phyloP scores from a whole-genome alignment of 2,113 vertebrate genomes.

The Gulo gulo region DNA sequence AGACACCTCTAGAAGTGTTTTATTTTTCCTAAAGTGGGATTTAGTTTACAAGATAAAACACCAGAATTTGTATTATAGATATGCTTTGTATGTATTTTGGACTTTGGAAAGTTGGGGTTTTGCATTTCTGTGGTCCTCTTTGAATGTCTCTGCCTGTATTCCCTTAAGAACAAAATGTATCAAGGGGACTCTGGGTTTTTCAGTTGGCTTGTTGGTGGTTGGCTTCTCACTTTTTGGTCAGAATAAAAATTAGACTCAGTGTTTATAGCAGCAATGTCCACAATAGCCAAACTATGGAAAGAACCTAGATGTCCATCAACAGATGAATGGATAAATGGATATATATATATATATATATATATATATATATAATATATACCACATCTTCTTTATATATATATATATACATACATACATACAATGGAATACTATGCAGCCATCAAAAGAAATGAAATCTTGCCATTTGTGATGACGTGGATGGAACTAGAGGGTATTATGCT shows the following conservation, averaged over 20 bases:
- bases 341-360: too few species aligned
- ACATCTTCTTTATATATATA: too few species aligned
- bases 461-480: too few species aligned
- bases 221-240: slow-evolving; percentile 40
- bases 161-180: background rate
- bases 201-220: slow-evolving; percentile 12
- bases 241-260: slow-evolving; percentile 44
- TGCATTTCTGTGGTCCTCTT: background rate
- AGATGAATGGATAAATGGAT: too few species aligned
- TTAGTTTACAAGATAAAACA: slow-evolving; percentile 21
- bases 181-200: background rate
- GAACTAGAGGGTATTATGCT: too few species aligned
- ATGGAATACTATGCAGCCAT: too few species aligned
- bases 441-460: too few species aligned
- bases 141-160: background rate
- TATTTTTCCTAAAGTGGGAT: background rate
- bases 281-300: too few species aligned
- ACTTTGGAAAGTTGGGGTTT: background rate
- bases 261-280: too few species aligned
- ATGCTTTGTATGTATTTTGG: background rate
- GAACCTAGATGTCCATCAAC: too few species aligned
- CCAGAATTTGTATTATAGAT: background rate
- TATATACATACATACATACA: too few species aligned
- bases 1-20: background rate
- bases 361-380: too few species aligned